These are phyloP conservation scores for Acromyrmex charruanus DNA, from an alignment of 1,140 invertebrate genomes.

Conservation along the genomic window DNA sequence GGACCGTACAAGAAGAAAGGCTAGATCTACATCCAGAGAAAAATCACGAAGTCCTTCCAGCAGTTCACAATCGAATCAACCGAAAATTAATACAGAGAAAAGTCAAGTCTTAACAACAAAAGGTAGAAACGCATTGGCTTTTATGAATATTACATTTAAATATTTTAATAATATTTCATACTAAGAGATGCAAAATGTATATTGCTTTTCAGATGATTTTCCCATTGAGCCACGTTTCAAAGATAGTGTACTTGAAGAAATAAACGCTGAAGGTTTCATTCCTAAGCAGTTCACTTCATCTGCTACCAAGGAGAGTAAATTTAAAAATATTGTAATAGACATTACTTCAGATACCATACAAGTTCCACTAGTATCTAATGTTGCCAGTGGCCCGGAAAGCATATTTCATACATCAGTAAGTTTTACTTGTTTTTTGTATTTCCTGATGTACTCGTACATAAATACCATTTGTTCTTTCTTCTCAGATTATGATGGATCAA, in stretches of 20 bases:
- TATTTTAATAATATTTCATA: not conserved
- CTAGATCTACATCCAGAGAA: conserved; percentile 83
- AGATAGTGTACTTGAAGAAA: conserved; percentile 82
- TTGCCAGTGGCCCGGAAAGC: conserved; percentile 77
- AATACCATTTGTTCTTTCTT: conserved; percentile 40
- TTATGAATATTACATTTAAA: conserved; percentile 33
- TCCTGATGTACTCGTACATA: not conserved
- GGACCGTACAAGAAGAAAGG: conserved; percentile 78
- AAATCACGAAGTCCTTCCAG: conserved; percentile 84
- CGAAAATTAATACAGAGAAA: conserved; percentile 77
- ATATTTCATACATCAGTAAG: conserved; percentile 86
- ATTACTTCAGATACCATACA: conserved; percentile 83
- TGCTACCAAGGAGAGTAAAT: conserved; percentile 80
- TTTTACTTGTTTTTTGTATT: conserved; percentile 21
- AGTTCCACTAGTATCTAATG: conserved; percentile 77
- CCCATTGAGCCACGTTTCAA: conserved; percentile 82
- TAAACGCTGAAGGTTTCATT: conserved; percentile 84
- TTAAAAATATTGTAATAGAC: conserved; percentile 84
- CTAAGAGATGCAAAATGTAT: not conserved
- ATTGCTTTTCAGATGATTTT: conserved; percentile 80
- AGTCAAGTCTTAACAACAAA: conserved; percentile 71
- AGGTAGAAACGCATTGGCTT: conserved; percentile 72
- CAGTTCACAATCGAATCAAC: conserved; percentile 83
- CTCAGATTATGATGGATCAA: conserved; percentile 84
- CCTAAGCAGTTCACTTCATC: conserved; percentile 84